Conservation (phyloP, 2,888 invertebrate species). For the Ectobius pallidus region DNA sequence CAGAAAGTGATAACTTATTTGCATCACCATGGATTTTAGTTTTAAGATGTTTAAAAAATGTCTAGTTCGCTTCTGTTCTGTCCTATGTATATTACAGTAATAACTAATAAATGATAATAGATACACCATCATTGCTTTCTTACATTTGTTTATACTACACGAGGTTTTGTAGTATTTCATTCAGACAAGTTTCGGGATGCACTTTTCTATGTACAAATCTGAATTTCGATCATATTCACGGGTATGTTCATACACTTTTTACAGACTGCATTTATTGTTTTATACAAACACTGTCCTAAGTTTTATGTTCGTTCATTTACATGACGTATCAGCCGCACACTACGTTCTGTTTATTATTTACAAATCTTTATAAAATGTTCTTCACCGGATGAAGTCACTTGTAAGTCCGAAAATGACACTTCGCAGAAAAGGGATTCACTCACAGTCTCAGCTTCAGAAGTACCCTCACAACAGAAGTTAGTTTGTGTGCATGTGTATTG, state of each 20-base stretch:
- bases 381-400: background rate
- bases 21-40: background rate
- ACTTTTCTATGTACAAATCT: background rate
- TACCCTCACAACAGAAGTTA: background rate
- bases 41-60: constrained; percentile 14
- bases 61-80: background rate
- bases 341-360: background rate
- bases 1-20: background rate
- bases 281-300: background rate
- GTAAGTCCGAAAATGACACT: too few relatives aligned
- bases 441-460: background rate
- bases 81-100: constrained; percentile 10
- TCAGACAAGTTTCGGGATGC: background rate
- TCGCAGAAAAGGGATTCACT: too few relatives aligned
- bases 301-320: background rate
- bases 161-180: background rate
- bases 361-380: constrained; percentile 5
- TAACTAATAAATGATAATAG: constrained; percentile 8
- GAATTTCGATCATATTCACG: background rate
- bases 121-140: constrained; percentile 17
- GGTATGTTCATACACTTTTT: background rate
- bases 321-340: background rate
- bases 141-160: background rate
- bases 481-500: constrained; percentile 4
- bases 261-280: background rate